phyloP scores from a whole-genome alignment of 2,113 vertebrate species.

The Tupaia tana region DNA sequence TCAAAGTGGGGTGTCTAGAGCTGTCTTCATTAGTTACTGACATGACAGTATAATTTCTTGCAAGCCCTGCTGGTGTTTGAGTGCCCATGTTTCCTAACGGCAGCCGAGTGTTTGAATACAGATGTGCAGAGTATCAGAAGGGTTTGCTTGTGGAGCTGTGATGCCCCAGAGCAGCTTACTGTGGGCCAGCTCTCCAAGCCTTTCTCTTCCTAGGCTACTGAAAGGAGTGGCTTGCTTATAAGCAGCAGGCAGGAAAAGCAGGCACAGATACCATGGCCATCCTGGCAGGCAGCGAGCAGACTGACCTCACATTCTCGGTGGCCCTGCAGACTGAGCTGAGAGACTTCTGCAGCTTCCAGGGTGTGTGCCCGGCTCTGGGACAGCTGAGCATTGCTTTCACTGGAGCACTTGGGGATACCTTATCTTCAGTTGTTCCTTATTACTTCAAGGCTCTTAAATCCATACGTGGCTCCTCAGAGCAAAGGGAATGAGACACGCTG shows the following conservation, averaged over 20 bases:
- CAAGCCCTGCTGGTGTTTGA: background rate
- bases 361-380: background rate
- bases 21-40: background rate
- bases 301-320: background rate
- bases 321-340: background rate
- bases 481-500: background rate
- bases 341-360: background rate
- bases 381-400: background rate
- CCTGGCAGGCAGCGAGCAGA: background rate
- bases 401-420: background rate
- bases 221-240: background rate
- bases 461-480: background rate
- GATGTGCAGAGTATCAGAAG: background rate
- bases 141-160: background rate
- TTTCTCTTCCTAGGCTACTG: background rate
- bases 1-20: background rate
- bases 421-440: background rate
- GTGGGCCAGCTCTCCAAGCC: background rate
- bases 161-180: background rate
- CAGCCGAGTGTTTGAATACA: background rate
- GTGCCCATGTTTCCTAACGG: background rate
- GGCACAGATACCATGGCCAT: rapidly evolving
- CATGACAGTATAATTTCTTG: background rate
- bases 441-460: background rate
- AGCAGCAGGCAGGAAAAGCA: background rate